These are phyloP conservation scores for Procambarus clarkii DNA, from an alignment of 1,140 invertebrate species.

Conservation along the genomic window DNA sequence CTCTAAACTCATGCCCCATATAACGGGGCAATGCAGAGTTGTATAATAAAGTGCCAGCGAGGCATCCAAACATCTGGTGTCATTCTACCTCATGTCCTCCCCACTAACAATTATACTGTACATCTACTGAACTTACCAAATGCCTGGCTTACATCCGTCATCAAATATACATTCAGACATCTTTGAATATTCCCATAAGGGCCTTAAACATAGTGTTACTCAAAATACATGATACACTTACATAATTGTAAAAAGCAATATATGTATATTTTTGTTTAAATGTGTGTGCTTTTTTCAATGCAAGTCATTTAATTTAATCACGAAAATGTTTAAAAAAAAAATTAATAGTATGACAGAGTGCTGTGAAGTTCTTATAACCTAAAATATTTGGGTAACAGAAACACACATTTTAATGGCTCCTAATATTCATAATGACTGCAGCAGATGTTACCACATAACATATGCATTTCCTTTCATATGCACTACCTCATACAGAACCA, in stretches of 20 bases:
- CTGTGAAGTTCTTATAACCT: slow-evolving; percentile 7
- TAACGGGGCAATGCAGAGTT: slow-evolving; percentile 36
- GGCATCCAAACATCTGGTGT: neutral
- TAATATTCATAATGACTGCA: neutral
- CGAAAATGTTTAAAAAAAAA: neutral
- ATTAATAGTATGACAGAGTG: slow-evolving; percentile 8
- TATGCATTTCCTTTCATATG: neutral
- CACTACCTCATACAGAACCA: neutral
- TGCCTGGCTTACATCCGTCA: slow-evolving; percentile 8
- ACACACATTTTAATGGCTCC: neutral
- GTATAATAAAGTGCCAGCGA: neutral
- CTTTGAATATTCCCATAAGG: slow-evolving; percentile 16
- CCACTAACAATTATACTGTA: slow-evolving; percentile 35
- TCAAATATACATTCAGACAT: slow-evolving; percentile 48
- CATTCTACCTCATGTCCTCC: slow-evolving; percentile 9
- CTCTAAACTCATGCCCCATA: slow-evolving; percentile 24
- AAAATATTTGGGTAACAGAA: slow-evolving; percentile 1
- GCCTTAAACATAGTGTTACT: slow-evolving; percentile 44
- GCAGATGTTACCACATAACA: neutral
- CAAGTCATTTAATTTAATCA: neutral
- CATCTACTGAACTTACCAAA: slow-evolving; percentile 24
- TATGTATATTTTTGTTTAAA: slow-evolving; percentile 8
- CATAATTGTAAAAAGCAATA: slow-evolving; percentile 21
- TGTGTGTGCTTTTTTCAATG: neutral
- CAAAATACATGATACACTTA: slow-evolving; percentile 45